Conservation (phyloP, 2,888 invertebrate species). For the Drosophila nigritarsus region DNA sequence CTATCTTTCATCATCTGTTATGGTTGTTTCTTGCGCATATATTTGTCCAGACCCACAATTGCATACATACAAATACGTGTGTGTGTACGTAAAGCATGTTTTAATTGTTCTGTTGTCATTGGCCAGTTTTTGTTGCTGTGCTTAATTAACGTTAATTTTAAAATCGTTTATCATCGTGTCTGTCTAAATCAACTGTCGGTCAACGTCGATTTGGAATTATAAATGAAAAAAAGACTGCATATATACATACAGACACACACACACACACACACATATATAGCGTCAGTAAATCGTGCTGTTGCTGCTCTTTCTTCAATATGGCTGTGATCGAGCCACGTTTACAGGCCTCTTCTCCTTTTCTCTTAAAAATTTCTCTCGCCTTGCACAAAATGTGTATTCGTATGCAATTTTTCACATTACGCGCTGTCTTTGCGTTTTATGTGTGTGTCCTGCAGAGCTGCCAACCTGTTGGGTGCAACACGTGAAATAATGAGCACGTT, state of each 20-base stretch:
- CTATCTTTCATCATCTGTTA: conserved; percentile 24
- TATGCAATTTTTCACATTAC: not conserved
- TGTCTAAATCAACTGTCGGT: conserved; percentile 35
- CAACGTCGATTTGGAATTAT: conserved; percentile 55
- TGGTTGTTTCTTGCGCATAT: conserved; percentile 9
- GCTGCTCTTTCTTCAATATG: conserved; percentile 57
- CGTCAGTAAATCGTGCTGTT: conserved; percentile 55
- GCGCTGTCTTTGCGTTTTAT: not conserved
- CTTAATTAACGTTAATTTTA: conserved; percentile 69
- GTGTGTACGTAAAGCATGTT: conserved; percentile 27
- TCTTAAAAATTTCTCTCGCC: not conserved
- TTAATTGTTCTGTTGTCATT: conserved; percentile 71
- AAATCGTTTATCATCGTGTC: conserved; percentile 67
- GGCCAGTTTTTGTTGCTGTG: conserved; percentile 46
- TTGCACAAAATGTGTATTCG: conserved; percentile 2
- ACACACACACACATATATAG: not conserved
- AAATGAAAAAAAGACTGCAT: conserved; percentile 33
- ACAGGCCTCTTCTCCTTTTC: conserved; percentile 14
- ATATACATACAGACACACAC: not conserved
- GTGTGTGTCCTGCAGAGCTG: conserved; percentile 20
- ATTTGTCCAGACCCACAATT: conserved; percentile 1
- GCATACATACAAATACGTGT: conserved; percentile 1
- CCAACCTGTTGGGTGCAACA: conserved; percentile 52
- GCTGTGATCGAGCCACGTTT: conserved; percentile 71
- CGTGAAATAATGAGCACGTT: conserved; percentile 22